Evolutionary conservation across 2,113 vertebrate genomes (phyloP).

Genomic region (Pithys albifrons): DNA sequence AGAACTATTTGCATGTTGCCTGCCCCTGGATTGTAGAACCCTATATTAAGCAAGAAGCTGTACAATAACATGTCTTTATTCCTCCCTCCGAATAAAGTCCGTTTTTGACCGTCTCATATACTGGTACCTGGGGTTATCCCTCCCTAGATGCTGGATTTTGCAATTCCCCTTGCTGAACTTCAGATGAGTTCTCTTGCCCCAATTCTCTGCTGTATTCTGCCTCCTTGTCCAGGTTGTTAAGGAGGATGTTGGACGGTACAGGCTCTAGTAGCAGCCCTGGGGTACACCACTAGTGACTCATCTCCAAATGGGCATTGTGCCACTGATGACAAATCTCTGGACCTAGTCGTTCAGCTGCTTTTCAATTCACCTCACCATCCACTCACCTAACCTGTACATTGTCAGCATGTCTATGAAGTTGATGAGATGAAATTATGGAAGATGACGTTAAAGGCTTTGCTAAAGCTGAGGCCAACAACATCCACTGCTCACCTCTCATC

Average conservation of each 20-base stretch:
- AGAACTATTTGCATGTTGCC: too few relatives aligned
- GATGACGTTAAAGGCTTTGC: not conserved
- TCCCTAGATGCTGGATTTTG: not conserved
- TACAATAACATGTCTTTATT: too few relatives aligned
- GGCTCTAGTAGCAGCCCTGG: accelerated
- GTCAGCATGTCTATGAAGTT: not conserved
- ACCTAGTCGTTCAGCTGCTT: not conserved
- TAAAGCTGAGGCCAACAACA: not conserved
- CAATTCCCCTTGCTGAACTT: not conserved
- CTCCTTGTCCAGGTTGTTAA: not conserved
- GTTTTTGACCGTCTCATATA: too few relatives aligned
- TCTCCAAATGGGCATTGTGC: not conserved
- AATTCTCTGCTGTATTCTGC: not conserved
- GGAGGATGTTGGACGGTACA: not conserved
- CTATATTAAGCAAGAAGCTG: too few relatives aligned
- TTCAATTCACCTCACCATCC: not conserved
- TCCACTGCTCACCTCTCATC: not conserved
- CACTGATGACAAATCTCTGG: not conserved
- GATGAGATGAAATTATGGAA: not conserved
- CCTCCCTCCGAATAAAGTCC: too few relatives aligned
- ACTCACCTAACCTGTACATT: not conserved
- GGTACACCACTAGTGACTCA: accelerated
- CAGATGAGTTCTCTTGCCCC: not conserved
- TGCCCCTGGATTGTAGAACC: too few relatives aligned
- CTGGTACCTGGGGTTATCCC: not conserved